phyloP scores from a whole-genome alignment of 2,113 vertebrate species.

The Mellivora capensis region DNA sequence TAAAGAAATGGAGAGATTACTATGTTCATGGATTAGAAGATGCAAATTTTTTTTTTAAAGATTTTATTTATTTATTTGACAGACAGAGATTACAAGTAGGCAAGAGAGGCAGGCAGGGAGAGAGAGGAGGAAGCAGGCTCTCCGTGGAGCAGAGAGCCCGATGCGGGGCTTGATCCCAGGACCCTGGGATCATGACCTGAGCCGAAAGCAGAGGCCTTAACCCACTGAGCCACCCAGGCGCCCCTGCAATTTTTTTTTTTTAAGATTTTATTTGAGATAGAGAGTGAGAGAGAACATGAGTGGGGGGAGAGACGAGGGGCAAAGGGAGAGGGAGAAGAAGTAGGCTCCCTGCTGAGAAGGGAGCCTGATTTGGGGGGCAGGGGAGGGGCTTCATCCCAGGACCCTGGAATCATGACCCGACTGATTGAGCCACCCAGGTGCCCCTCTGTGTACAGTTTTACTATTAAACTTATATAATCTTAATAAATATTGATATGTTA shows the following conservation, averaged over 20 bases:
- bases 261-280: background rate
- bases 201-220: no score
- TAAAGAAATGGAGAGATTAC: background rate
- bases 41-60: background rate
- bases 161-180: no score
- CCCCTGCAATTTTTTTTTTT: no score
- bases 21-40: slow-evolving; percentile 3
- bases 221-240: no score
- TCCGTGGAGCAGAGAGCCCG: no score
- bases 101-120: no score
- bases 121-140: no score
- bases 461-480: background rate
- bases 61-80: no score
- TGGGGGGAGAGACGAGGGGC: background rate
- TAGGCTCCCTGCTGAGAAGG: background rate
- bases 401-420: background rate
- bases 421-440: background rate
- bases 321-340: background rate
- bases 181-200: no score
- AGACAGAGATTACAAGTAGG: no score
- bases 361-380: background rate
- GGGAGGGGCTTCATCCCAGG: background rate
- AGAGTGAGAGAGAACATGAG: background rate
- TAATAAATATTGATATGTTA: background rate
- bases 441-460: background rate